A percentile compares a stretch with the other conserved stretches of the same genome.
Conservation (phyloP, 2,797 vertebrate species). For the Pseudochromis fuscus region DNA sequence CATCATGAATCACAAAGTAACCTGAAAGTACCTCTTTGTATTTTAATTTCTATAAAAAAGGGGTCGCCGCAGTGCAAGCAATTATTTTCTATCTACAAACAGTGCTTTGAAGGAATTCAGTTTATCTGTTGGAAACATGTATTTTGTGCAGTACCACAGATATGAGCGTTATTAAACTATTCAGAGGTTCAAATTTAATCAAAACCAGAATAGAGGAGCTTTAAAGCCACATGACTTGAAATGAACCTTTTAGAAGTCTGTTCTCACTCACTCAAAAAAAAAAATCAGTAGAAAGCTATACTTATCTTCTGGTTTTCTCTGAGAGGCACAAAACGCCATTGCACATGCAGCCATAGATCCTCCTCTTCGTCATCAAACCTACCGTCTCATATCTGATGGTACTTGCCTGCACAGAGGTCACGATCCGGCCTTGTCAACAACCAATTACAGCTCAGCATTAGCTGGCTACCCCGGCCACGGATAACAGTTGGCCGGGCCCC, state of each 20-base stretch:
- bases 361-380: conserved; percentile 34
- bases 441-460: conserved; percentile 48
- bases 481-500: conserved; percentile 44
- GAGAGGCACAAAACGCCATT: conserved; percentile 11
- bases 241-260: conserved; percentile 30
- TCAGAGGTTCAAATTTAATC: conserved; percentile 63
- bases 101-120: conserved; percentile 44
- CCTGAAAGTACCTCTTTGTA: conserved; percentile 51
- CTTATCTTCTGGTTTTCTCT: conserved; percentile 17
- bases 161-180: conserved; percentile 46
- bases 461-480: conserved; percentile 23
- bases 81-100: conserved; percentile 62
- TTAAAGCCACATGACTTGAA: conserved; percentile 49
- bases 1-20: conserved; percentile 33
- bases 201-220: conserved; percentile 47
- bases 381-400: conserved; percentile 15
- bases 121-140: conserved; percentile 46
- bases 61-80: conserved; percentile 52
- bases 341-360: conserved; percentile 11
- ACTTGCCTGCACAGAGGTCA: conserved; percentile 30
- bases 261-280: conserved; percentile 3
- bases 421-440: conserved; percentile 30
- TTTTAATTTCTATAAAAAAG: conserved; percentile 52
- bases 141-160: conserved; percentile 43
- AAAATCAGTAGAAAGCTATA: conserved; percentile 34